Evolutionary conservation across 2,888 invertebrate species (phyloP).

Genomic region (Leucania comma): DNA sequence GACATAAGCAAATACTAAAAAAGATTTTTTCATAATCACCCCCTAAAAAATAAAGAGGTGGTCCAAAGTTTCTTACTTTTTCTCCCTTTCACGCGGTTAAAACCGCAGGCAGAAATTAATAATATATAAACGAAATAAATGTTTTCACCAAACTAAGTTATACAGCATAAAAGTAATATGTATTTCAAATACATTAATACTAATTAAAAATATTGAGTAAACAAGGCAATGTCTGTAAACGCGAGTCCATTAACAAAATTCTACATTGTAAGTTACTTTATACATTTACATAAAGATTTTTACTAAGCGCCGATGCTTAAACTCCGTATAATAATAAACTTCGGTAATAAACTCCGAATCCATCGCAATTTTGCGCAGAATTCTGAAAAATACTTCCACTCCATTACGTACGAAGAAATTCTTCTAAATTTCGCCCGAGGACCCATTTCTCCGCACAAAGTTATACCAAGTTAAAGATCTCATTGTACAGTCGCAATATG

Average conservation of each 20-base stretch:
- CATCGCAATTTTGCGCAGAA: slow-evolving; percentile 45
- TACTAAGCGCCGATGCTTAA: slow-evolving; percentile 17
- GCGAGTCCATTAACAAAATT: slow-evolving; percentile 11
- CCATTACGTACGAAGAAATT: slow-evolving; percentile 48
- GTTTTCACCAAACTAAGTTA: not conserved
- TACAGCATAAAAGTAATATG: not conserved
- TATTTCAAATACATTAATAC: not conserved
- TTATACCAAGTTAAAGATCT: slow-evolving; percentile 50
- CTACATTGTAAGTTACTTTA: slow-evolving; percentile 15
- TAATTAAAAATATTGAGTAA: not conserved
- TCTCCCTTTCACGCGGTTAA: too few relatives aligned
- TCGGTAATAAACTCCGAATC: slow-evolving; percentile 56
- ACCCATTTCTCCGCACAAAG: slow-evolving; percentile 48
- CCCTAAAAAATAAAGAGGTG: too few relatives aligned
- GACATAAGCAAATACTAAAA: too few relatives aligned
- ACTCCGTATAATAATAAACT: slow-evolving; percentile 54
- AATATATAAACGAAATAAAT: not conserved
- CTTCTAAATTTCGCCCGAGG: slow-evolving; percentile 41
- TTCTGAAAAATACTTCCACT: slow-evolving; percentile 51
- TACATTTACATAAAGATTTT: slow-evolving; percentile 29
- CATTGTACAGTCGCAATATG: slow-evolving; percentile 51
- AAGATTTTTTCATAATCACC: too few relatives aligned
- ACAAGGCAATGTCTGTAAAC: not conserved
- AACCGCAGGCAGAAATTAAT: too few relatives aligned
- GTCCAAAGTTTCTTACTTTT: too few relatives aligned